Conservation (phyloP, 2,113 vertebrate genomes). For the Callaeas wilsoni region DNA sequence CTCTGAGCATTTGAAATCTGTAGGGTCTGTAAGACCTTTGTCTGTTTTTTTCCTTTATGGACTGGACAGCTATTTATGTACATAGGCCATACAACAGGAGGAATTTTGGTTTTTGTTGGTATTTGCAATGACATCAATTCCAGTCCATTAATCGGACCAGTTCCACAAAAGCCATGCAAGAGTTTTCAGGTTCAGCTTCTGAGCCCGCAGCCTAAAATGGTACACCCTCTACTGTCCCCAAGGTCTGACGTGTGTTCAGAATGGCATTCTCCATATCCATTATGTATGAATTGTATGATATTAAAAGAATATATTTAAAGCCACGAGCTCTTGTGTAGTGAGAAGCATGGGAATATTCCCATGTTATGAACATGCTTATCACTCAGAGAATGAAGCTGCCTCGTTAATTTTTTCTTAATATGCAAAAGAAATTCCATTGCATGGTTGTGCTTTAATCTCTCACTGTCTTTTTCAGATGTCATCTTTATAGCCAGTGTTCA, state of each 20-base stretch:
- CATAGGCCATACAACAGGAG: conserved; percentile 44
- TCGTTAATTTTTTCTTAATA: background rate
- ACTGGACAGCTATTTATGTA: conserved; percentile 52
- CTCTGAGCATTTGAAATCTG: background rate
- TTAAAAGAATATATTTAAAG: background rate
- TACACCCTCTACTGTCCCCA: background rate
- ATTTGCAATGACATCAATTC: conserved; percentile 32
- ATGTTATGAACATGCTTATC: background rate
- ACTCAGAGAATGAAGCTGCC: background rate
- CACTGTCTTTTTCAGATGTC: background rate
- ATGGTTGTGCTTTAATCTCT: background rate
- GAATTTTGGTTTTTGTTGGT: conserved; percentile 25
- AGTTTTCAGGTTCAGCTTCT: background rate
- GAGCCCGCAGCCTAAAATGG: background rate
- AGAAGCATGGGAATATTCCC: background rate
- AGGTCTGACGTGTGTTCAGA: background rate
- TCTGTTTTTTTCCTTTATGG: conserved; percentile 38
- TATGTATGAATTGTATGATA: background rate
- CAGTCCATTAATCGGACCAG: conserved; percentile 29
- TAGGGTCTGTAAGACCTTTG: background rate
- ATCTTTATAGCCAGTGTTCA: background rate
- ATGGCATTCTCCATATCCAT: background rate
- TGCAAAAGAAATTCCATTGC: background rate
- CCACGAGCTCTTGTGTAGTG: background rate
- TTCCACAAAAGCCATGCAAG: background rate